These are phyloP conservation scores for Dysdera silvatica DNA, from an alignment of 1,140 invertebrate species.

Conservation along the genomic window DNA sequence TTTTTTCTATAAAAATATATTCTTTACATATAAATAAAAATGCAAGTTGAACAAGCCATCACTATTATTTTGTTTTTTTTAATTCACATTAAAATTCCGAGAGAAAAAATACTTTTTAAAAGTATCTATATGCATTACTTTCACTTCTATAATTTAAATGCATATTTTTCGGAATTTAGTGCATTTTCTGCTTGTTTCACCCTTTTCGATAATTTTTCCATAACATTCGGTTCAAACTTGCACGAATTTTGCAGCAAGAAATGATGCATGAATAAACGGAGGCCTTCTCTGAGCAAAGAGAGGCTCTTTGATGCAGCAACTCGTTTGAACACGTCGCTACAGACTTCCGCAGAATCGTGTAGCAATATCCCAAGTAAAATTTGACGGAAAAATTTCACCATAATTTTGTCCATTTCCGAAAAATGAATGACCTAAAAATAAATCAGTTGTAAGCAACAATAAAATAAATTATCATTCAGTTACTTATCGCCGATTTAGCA, in stretches of 20 bases:
- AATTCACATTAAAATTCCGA: too few species aligned
- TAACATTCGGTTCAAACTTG: slow-evolving; percentile 24
- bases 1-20: neutral
- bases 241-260: slow-evolving; percentile 58
- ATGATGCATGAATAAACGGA: slow-evolving; percentile 68
- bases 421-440: slow-evolving; percentile 64
- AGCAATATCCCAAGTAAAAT: slow-evolving; percentile 62
- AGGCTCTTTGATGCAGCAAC: slow-evolving; percentile 57
- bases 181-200: slow-evolving; percentile 30
- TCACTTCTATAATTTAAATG: slow-evolving; percentile 5
- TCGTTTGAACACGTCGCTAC: slow-evolving; percentile 57
- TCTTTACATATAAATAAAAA: too few species aligned
- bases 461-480: too few species aligned
- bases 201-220: slow-evolving; percentile 24
- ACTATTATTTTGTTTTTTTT: too few species aligned
- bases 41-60: too few species aligned
- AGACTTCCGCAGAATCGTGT: slow-evolving; percentile 51
- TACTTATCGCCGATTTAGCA: neutral
- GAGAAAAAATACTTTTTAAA: too few species aligned
- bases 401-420: slow-evolving; percentile 62
- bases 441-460: neutral
- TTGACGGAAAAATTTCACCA: slow-evolving; percentile 60
- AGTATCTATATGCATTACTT: too few species aligned
- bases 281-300: slow-evolving; percentile 62
- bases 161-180: slow-evolving; percentile 1